Conservation (phyloP, 2,888 invertebrate species). For the Ectobius pallidus region DNA sequence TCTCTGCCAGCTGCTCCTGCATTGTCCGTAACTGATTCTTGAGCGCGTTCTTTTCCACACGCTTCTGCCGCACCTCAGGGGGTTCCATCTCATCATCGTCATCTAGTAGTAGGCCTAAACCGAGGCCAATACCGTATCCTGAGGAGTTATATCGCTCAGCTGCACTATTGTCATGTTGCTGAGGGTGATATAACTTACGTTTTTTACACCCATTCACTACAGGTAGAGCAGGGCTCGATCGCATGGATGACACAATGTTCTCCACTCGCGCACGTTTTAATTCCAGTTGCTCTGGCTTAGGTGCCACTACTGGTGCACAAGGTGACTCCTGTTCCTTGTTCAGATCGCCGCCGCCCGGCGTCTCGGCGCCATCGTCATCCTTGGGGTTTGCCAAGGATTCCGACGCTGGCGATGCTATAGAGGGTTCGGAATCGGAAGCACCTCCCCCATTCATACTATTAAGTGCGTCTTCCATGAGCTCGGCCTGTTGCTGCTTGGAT, state of each 20-base stretch:
- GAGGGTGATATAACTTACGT: slow-evolving; percentile 93
- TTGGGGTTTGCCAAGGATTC: slow-evolving; percentile 40
- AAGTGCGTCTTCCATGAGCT: slow-evolving; percentile 66
- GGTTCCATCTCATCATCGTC: slow-evolving; percentile 77
- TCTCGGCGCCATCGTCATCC: slow-evolving; percentile 39
- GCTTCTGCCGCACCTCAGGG: slow-evolving; percentile 80
- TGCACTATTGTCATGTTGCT: slow-evolving; percentile 81
- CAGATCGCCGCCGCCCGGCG: slow-evolving; percentile 18
- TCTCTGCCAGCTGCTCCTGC: slow-evolving; percentile 88
- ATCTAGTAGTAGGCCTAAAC: slow-evolving; percentile 62
- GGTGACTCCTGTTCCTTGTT: slow-evolving; percentile 31
- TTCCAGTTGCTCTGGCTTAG: slow-evolving; percentile 56
- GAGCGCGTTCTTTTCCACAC: slow-evolving; percentile 84
- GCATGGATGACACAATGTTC: slow-evolving; percentile 93
- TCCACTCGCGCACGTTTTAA: slow-evolving; percentile 93
- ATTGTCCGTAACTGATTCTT: slow-evolving; percentile 85
- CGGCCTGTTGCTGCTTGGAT: slow-evolving; percentile 55
- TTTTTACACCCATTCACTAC: slow-evolving; percentile 93
- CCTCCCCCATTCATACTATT: slow-evolving; percentile 57
- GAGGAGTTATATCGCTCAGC: slow-evolving; percentile 60
- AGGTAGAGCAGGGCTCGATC: slow-evolving; percentile 79
- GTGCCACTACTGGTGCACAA: slow-evolving; percentile 18
- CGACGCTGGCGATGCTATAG: slow-evolving; percentile 44
- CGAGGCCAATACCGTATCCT: slow-evolving; percentile 63
- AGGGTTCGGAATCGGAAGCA: slow-evolving; percentile 44